Conservation (phyloP, 2,888 invertebrate genomes). For the Cheilosia impressa region DNA sequence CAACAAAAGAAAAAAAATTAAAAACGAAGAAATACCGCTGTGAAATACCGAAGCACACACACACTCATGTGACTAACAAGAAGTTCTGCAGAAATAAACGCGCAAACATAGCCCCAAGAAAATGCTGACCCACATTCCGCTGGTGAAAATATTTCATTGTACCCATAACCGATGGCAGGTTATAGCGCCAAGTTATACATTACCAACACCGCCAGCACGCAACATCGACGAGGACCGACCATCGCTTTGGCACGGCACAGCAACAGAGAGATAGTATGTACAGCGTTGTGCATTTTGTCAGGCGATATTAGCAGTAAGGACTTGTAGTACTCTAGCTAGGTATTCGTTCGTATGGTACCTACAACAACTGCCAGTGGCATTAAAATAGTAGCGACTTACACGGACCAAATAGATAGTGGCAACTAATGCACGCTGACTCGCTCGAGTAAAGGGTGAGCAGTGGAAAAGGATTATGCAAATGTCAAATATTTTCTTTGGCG, state of each 20-base stretch:
- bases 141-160: conserved; percentile 74
- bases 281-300: conserved; percentile 68
- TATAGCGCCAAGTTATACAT: conserved; percentile 70
- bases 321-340: conserved; percentile 22
- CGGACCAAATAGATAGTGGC: conserved; percentile 67
- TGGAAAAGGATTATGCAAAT: conserved; percentile 73
- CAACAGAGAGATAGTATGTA: conserved; percentile 8
- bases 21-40: conserved; percentile 55
- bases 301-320: conserved; percentile 71
- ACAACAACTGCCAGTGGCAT: conserved; percentile 68
- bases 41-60: conserved; percentile 26
- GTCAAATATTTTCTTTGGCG: conserved; percentile 62
- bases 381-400: conserved; percentile 71
- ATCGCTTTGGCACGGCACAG: not conserved
- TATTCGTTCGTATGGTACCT: not conserved
- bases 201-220: conserved; percentile 63
- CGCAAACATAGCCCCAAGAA: conserved; percentile 68
- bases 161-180: conserved; percentile 74
- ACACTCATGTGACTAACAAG: conserved; percentile 1
- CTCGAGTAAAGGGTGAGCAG: conserved; percentile 60
- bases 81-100: conserved; percentile 55
- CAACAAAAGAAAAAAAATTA: not conserved
- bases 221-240: conserved; percentile 42
- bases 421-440: conserved; percentile 67
- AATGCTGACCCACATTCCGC: conserved; percentile 73